A percentile compares a stretch with the other conserved stretches of the same genome.
Conservation (phyloP, 2,888 invertebrate genomes). For the Yponomeuta plumbellus region DNA sequence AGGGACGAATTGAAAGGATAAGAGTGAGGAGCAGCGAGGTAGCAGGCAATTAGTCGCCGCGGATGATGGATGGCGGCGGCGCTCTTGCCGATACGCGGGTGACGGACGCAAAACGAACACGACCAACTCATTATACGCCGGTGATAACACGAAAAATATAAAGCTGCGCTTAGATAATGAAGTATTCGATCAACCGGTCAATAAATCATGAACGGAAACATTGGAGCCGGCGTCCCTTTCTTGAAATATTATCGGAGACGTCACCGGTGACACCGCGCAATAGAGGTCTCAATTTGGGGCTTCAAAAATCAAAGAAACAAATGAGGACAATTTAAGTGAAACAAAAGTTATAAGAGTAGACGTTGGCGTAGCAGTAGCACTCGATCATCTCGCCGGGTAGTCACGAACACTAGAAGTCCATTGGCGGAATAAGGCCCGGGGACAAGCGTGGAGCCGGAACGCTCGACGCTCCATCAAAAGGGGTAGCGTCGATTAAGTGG, state of each 20-base stretch:
- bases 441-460: constrained; percentile 31
- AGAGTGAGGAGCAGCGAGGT: constrained; percentile 55
- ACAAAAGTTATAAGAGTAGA: not conserved
- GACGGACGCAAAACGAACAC: constrained; percentile 68
- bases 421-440: constrained; percentile 37
- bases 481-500: constrained; percentile 69
- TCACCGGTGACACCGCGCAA: not conserved
- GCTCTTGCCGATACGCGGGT: constrained; percentile 41
- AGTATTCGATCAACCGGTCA: constrained; percentile 11
- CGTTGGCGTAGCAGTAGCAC: constrained; percentile 12
- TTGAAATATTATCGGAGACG: constrained; percentile 7
- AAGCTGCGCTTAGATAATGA: constrained; percentile 16
- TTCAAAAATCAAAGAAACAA: not conserved
- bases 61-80: constrained; percentile 53
- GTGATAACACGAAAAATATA: constrained; percentile 47
- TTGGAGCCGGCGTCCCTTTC: not conserved
- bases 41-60: constrained; percentile 71
- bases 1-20: constrained; percentile 70
- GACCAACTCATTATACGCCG: constrained; percentile 68
- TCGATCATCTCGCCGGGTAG: constrained; percentile 29
- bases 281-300: not conserved
- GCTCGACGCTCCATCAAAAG: constrained; percentile 63
- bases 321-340: not conserved
- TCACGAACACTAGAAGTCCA: constrained; percentile 36
- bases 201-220: constrained; percentile 13